Conservation (phyloP, 2,797 vertebrate species). For the Myoxocephalus aenaeus region DNA sequence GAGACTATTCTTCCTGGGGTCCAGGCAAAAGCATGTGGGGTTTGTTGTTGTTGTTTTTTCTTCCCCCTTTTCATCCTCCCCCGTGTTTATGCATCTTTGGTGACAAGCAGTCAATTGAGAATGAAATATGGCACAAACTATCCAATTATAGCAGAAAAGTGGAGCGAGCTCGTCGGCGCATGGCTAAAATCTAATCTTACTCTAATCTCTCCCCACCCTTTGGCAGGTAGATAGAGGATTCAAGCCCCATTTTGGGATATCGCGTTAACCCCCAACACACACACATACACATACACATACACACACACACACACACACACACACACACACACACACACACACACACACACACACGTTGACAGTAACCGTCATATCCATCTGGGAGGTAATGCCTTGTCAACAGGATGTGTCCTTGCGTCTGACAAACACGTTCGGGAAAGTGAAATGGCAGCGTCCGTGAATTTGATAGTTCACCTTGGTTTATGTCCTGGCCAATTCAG, state of each 20-base stretch:
- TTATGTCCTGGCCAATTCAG: constrained; percentile 32
- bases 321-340: constrained; percentile 16
- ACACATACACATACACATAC: constrained; percentile 15
- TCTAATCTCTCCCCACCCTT: constrained; percentile 46
- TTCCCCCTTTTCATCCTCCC: neutral
- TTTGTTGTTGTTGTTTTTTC: neutral
- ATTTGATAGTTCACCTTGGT: constrained; percentile 36
- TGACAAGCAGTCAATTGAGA: constrained; percentile 56
- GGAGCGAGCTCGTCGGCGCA: constrained; percentile 30
- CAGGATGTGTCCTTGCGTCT: constrained; percentile 64
- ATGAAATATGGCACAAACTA: constrained; percentile 59
- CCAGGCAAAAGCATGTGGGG: no score
- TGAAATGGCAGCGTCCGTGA: neutral
- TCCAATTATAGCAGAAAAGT: constrained; percentile 62
- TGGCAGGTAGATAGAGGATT: constrained; percentile 67
- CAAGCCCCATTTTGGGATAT: constrained; percentile 52
- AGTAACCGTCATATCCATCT: constrained; percentile 30
- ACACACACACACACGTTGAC: constrained; percentile 19
- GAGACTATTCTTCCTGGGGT: no score
- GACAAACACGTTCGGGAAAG: constrained; percentile 34
- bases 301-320: constrained; percentile 7
- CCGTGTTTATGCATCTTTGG: constrained; percentile 31
- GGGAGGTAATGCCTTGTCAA: constrained; percentile 47
- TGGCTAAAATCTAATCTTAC: constrained; percentile 64
- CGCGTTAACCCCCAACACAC: constrained; percentile 37